A percentile compares a stretch with the other conserved stretches of the same genome.
These are phyloP conservation scores for Thecocarcelia acutangulata DNA, from an alignment of 2,888 invertebrate genomes.

Conservation along the genomic window DNA sequence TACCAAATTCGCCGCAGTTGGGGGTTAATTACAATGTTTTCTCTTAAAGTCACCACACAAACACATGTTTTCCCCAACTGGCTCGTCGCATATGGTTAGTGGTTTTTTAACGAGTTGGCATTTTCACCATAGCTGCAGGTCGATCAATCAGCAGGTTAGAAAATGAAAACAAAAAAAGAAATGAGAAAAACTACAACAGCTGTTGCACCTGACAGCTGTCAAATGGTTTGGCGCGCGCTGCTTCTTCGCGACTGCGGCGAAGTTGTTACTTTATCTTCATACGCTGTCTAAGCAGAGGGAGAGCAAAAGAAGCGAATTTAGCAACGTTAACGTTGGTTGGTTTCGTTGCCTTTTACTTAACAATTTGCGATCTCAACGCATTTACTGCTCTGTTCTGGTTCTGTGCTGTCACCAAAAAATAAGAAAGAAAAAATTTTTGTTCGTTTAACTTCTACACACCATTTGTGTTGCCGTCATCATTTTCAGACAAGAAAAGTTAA, in stretches of 20 bases:
- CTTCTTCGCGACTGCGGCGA: slow-evolving; percentile 62
- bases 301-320: slow-evolving; percentile 57
- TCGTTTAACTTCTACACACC: slow-evolving; percentile 62
- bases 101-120: slow-evolving; percentile 48
- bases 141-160: slow-evolving; percentile 49
- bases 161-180: slow-evolving; percentile 38
- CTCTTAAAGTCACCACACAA: slow-evolving; percentile 13
- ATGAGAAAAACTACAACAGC: slow-evolving; percentile 57
- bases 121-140: slow-evolving; percentile 58
- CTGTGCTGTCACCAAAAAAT: slow-evolving; percentile 67
- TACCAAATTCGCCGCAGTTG: slow-evolving; percentile 20
- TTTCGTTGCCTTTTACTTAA: slow-evolving; percentile 54
- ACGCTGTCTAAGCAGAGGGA: slow-evolving; percentile 38
- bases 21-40: neutral
- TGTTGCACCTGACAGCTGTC: slow-evolving; percentile 67
- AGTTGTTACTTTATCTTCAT: slow-evolving; percentile 62
- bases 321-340: slow-evolving; percentile 41
- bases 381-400: slow-evolving; percentile 70
- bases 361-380: slow-evolving; percentile 65
- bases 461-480: slow-evolving; percentile 70
- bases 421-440: slow-evolving; percentile 50
- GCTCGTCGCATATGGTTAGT: slow-evolving; percentile 34
- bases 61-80: slow-evolving; percentile 45
- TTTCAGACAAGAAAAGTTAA: slow-evolving; percentile 62
- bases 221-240: slow-evolving; percentile 66